A percentile compares a stretch with the other conserved stretches of the same genome.
These are phyloP conservation scores for Indicator indicator DNA, from an alignment of 2,113 vertebrate genomes.

Conservation along the genomic window DNA sequence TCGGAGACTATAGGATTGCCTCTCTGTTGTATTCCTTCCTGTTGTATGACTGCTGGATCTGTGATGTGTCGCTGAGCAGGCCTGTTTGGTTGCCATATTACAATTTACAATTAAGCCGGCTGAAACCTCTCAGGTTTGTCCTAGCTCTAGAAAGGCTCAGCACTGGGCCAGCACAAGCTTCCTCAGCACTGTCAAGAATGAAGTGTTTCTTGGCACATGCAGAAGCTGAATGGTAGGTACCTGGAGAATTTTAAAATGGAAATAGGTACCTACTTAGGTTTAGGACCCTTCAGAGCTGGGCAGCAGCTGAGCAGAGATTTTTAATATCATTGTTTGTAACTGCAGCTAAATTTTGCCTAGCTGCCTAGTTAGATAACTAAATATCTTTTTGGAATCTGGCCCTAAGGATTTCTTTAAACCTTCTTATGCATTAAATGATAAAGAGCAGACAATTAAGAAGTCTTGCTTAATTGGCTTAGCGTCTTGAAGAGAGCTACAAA, in stretches of 20 bases:
- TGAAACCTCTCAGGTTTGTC: background rate
- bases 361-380: background rate
- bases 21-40: background rate
- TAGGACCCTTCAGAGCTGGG: conserved; percentile 35
- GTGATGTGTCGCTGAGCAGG: background rate
- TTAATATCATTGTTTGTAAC: background rate
- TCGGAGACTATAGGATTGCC: background rate
- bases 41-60: accelerated
- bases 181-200: background rate
- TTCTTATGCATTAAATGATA: conserved; percentile 27
- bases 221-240: background rate
- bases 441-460: conserved; percentile 44
- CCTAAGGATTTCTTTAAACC: background rate
- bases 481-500: conserved; percentile 44
- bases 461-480: background rate
- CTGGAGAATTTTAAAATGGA: conserved; percentile 34
- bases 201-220: background rate
- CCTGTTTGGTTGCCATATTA: background rate
- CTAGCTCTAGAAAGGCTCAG: background rate
- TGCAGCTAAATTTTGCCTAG: conserved; percentile 11
- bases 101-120: background rate
- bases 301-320: conserved; percentile 12
- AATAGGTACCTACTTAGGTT: conserved; percentile 34
- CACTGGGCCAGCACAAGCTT: accelerated
- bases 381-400: background rate